Base-by-base conservation (phyloP, 2,113 vertebrate species). In the Osmerus mordax region DNA sequence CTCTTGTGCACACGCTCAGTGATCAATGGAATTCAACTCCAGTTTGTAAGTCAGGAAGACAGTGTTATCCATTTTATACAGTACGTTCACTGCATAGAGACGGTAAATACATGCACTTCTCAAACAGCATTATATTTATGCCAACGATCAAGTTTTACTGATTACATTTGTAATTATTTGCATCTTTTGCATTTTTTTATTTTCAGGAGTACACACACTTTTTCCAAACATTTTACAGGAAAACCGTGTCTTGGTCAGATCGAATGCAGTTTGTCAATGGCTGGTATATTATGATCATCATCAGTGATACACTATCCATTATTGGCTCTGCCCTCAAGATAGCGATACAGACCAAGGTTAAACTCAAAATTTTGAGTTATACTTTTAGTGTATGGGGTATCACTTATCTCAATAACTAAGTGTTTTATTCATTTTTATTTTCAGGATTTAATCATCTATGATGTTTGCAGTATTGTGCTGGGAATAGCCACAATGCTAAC, bases 261-360 rank as follows among this genome's bases (percentile, higher is more conserved):
- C 92, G 92, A 74, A 92, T 96, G 94, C 95, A 96, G 89, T 97
- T 99, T 87, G 92, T 99, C 78, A 97, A 96, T 0, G 95, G 95
- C 62, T 98, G 97, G 97, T 96, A 97, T 73, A 94, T 98, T 76
- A 89, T 97, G 69, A 95, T 96, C 82, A 92, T 98, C 2, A 52
- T 94, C 69, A 97, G 95, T 0, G 97, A 99, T 78, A 84, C 92
- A 2, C 75, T 99, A 73, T 94, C 94, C 67, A 91, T 98, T 52
- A 76, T 86, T 78, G 97, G 96, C 65, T 97, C 96, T 5, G 84
- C 89, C 28, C 89, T 98, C 63, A 98, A 99, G 89, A 97, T 98
- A 86, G 95, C 95, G 86, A 99, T 99, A 79, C 95, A 97, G 81
- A 93, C 93, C 54, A 99, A 99, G 94, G 97, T 89, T 59, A 70